Evolutionary conservation across 2,797 vertebrate genomes (phyloP), one percentile per base, ranked within the genome.

Genomic region (Lates japonicus): DNA sequence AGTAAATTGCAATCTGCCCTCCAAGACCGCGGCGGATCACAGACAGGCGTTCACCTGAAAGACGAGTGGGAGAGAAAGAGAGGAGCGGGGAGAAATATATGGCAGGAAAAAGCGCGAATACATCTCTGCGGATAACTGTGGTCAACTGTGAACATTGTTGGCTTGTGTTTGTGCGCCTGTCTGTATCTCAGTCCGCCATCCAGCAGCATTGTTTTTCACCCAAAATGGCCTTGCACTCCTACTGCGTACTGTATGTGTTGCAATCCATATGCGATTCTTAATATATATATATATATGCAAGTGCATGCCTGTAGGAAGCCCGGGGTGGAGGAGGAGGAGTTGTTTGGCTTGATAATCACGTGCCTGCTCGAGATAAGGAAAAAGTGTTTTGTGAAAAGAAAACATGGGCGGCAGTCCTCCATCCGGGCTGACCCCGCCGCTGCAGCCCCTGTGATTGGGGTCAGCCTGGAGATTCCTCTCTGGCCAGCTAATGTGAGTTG

Each of bases 401-500:
- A 95, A 94, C 94, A 93, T 80, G 86, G 85, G 88, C 86, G 73
- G 86, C 90, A 87, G 91, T 90, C 84, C 90, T 94, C 90, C 78
- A 81, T 83, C 72, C 85, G 16, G 66, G 64, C 78, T 86, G 94
- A 90, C 94, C 94, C 84, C 66, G 44, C 74, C 93, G 82, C 95
- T 90, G 93, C 87, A 93, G 94, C 93, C 95, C 93, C 88, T 87
- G 94, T 97, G 97, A 97, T 97, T 97, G 97, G 96, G 97, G 97
- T 97, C 97, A 94, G 91, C 86, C 88, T 85, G 93, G 95, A 96
- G 95, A 96, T 96, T 97, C 97, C 94, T 97, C 96, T 97, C 96
- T 96, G 96, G 95, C 97, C 96, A 95, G 95, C 95, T 98, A 97
- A 98, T 97, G 97, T 97, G 97, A 98, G n/a, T 97, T 98, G 97